A percentile compares a stretch with the other conserved stretches of the same genome.
phyloP scores from a whole-genome alignment of 2,888 invertebrate species.

The Sarcophaga variegata region DNA sequence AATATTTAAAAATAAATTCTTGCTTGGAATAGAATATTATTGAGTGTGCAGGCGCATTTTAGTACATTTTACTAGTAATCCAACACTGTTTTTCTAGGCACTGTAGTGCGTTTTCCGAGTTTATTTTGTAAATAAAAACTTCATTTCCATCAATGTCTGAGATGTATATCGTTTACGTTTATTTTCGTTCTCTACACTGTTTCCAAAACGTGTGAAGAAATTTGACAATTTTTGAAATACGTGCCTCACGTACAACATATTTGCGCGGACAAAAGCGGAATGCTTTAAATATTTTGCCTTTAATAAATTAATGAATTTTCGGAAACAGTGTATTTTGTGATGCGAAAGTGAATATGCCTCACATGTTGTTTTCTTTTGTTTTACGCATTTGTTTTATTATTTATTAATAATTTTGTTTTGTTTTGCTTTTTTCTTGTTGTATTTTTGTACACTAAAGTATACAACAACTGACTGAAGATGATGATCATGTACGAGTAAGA shows the following conservation, averaged over 20 bases:
- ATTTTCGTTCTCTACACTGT: conserved; percentile 19
- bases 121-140: conserved; percentile 64
- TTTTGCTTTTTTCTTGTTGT: neutral
- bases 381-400: conserved; percentile 64
- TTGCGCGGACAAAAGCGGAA: neutral
- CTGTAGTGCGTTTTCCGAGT: conserved; percentile 48
- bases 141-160: conserved; percentile 53
- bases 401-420: conserved; percentile 2
- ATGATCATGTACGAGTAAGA: conserved; percentile 49
- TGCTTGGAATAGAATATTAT: neutral
- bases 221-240: neutral
- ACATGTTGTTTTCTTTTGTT: neutral
- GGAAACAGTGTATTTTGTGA: conserved; percentile 32
- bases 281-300: too few relatives aligned
- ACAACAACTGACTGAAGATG: conserved; percentile 7
- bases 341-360: neutral
- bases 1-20: too few relatives aligned
- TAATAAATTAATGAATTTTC: too few relatives aligned
- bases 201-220: neutral
- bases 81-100: neutral
- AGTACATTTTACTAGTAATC: neutral
- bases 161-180: conserved; percentile 1
- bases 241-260: neutral
- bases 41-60: neutral
- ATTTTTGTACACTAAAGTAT: too few relatives aligned